Percentiles rank a stretch among this genome's conserved stretches.
Evolutionary conservation across 2,113 vertebrate species (phyloP).

Genomic region (Otolemur garnettii): DNA sequence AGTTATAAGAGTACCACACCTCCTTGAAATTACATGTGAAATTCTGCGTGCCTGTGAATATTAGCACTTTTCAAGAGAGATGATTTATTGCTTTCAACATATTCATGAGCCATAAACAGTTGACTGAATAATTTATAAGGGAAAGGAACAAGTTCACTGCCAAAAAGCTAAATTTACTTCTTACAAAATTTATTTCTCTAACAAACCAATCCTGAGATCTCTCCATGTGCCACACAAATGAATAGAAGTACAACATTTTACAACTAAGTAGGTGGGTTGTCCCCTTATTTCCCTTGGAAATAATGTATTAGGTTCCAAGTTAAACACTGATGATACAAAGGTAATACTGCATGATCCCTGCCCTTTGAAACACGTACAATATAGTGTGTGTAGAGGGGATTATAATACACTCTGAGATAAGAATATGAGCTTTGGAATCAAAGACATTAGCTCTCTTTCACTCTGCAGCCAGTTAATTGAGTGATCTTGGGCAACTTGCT

Average conservation of each 20-base stretch:
- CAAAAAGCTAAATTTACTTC: not conserved
- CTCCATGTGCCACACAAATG: not conserved
- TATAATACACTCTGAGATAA: not conserved
- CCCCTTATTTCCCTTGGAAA: not conserved
- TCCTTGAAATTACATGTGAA: slow-evolving; percentile 1
- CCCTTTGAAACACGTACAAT: slow-evolving; percentile 35
- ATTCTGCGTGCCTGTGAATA: not conserved
- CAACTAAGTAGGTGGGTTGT: not conserved
- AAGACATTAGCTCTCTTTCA: not conserved
- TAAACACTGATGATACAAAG: slow-evolving; percentile 21
- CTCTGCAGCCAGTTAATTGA: not conserved
- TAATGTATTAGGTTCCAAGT: slow-evolving; percentile 7
- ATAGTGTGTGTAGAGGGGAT: not conserved
- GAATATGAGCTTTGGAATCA: slow-evolving; percentile 41
- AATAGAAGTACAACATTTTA: not conserved
- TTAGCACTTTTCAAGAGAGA: slow-evolving; percentile 6
- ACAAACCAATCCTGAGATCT: not conserved
- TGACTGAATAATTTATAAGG: slow-evolving; percentile 14
- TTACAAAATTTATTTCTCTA: slow-evolving; percentile 1
- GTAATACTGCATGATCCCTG: not conserved
- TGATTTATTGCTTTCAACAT: not conserved
- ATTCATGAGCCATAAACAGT: not conserved
- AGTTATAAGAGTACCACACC: not conserved
- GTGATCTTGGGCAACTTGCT: not conserved
- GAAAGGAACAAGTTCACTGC: not conserved